Percentiles rank a stretch among this genome's conserved stretches.
phyloP scores from a whole-genome alignment of 1,140 invertebrate species.

The Aphelenchoides avenae region DNA sequence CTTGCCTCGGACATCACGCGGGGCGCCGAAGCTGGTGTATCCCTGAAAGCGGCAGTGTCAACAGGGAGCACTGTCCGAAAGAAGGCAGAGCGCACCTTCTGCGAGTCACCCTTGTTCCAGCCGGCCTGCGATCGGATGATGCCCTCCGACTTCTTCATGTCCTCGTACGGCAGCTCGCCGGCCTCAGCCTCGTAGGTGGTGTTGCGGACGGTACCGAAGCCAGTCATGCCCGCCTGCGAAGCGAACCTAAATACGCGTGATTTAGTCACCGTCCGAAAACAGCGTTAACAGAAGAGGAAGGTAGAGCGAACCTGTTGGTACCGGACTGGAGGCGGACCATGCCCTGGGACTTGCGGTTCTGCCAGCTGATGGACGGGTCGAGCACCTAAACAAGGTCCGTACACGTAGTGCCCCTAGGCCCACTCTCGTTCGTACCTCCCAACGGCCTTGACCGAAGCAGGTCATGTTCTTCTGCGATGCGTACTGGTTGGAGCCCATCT shows the following conservation, averaged over 20 bases:
- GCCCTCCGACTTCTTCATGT: slow-evolving; percentile 59
- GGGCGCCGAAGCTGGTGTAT: slow-evolving; percentile 50
- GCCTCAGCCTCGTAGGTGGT: slow-evolving; percentile 59
- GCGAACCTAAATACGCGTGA: slow-evolving; percentile 38
- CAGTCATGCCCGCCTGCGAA: slow-evolving; percentile 57
- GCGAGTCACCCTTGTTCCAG: slow-evolving; percentile 59
- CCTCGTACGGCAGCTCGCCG: slow-evolving; percentile 59
- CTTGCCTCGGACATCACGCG: slow-evolving; percentile 54
- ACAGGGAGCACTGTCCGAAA: not conserved
- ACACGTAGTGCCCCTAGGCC: too few relatives aligned
- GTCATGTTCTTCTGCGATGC: slow-evolving; percentile 60
- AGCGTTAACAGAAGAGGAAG: slow-evolving; percentile 7
- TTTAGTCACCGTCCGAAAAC: not conserved
- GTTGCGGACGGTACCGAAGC: slow-evolving; percentile 57
- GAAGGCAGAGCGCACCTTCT: slow-evolving; percentile 44
- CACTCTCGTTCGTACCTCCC: too few relatives aligned
- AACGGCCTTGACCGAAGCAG: slow-evolving; percentile 57
- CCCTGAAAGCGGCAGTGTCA: slow-evolving; percentile 22
- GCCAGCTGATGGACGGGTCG: slow-evolving; percentile 58
- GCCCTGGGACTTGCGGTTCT: slow-evolving; percentile 59
- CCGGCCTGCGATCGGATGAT: slow-evolving; percentile 58
- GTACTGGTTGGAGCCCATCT: slow-evolving; percentile 60
- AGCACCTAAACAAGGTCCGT: slow-evolving; percentile 51
- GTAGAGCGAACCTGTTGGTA: slow-evolving; percentile 46
- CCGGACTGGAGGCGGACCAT: slow-evolving; percentile 60